phyloP scores from a whole-genome alignment of 1,140 invertebrate genomes.

The Sesamia nonagrioides region DNA sequence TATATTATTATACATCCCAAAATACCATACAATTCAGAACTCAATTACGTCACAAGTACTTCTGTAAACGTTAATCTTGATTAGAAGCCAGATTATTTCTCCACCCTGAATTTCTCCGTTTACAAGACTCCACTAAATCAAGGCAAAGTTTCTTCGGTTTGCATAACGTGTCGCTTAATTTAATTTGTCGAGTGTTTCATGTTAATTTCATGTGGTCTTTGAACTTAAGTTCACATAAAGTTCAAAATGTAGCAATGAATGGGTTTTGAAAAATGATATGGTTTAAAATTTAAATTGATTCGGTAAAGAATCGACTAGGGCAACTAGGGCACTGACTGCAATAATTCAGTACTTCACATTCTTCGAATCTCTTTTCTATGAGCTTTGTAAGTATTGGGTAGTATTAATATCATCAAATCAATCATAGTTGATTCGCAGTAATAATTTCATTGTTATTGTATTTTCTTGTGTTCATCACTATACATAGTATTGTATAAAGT shows the following conservation, averaged over 20 bases:
- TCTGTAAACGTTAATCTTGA: not conserved
- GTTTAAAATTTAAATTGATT: not conserved
- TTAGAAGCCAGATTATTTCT: slow-evolving; percentile 1
- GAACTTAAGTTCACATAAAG: slow-evolving; percentile 8
- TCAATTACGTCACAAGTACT: slow-evolving; percentile 13
- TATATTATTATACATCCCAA: not conserved
- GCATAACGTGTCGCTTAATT: slow-evolving; percentile 24
- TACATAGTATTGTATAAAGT: no score
- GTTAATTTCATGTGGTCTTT: not conserved
- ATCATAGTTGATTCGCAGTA: no score
- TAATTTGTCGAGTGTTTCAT: slow-evolving; percentile 13
- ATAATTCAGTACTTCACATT: no score
- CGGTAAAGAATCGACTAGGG: no score
- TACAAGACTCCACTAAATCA: slow-evolving; percentile 16
- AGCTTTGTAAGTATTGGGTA: no score
- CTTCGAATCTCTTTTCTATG: no score
- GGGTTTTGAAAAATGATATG: not conserved
- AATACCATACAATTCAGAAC: not conserved
- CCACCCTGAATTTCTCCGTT: not conserved
- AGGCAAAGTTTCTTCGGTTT: slow-evolving; percentile 1
- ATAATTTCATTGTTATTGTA: no score
- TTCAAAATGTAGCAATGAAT: not conserved
- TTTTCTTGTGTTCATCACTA: no score
- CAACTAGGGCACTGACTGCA: no score
- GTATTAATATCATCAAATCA: no score